Evolutionary conservation across 2,797 vertebrate genomes (phyloP).

Genomic region (Neosilurus hyrtlii): DNA sequence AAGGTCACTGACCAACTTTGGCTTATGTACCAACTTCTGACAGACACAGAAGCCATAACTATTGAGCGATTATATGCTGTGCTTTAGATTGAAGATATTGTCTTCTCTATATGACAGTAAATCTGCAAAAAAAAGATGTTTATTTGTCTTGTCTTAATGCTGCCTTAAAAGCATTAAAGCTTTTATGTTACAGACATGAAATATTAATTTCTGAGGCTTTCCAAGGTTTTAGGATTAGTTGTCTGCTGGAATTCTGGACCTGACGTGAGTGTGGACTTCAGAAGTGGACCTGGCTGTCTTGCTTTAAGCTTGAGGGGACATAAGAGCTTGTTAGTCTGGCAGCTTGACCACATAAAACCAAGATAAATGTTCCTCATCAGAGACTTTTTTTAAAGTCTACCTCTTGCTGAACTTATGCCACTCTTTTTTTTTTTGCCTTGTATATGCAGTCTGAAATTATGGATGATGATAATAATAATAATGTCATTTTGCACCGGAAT

Average conservation of each 20-base stretch:
- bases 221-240: neutral
- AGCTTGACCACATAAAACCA: constrained; percentile 58
- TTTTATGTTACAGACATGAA: neutral
- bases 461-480: constrained; percentile 87
- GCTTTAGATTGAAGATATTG: constrained; percentile 39
- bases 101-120: neutral
- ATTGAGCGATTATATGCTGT: constrained; percentile 63
- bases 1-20: constrained; percentile 70
- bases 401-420: constrained; percentile 79
- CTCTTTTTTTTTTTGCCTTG: constrained; percentile 69
- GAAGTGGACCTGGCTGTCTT: constrained; percentile 9
- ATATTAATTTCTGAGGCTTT: neutral
- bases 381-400: constrained; percentile 73
- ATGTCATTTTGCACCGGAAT: constrained; percentile 84
- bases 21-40: constrained; percentile 57
- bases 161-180: neutral
- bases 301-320: constrained; percentile 21
- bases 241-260: neutral
- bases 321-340: constrained; percentile 49
- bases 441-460: constrained; percentile 83
- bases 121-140: neutral
- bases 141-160: neutral
- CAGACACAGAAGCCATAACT: constrained; percentile 63
- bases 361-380: constrained; percentile 61
- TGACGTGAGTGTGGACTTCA: neutral